A percentile compares a stretch with the other conserved stretches of the same genome.
Conservation (phyloP, 2,797 vertebrate genomes). For the Threskiornis aethiopicus region DNA sequence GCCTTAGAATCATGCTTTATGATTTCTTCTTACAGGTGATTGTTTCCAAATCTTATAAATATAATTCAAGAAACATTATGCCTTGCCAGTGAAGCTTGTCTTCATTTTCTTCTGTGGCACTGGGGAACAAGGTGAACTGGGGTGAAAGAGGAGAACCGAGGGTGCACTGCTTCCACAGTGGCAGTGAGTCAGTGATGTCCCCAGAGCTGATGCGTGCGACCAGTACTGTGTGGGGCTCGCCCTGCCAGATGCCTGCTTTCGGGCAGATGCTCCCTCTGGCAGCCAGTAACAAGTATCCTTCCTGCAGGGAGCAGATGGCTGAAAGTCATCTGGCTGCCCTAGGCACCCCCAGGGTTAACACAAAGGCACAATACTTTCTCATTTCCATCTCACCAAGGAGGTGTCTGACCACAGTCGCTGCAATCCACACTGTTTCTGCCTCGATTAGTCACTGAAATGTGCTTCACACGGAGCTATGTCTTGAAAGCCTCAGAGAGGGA, state of each 20-base stretch:
- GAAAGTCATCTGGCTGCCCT: neutral
- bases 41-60: neutral
- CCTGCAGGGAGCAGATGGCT: neutral
- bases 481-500: neutral
- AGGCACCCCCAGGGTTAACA: neutral
- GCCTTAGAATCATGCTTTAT: neutral
- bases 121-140: neutral
- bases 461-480: neutral
- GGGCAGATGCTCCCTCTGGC: neutral
- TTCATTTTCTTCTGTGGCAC: neutral
- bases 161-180: rapidly evolving
- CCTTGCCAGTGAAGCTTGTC: neutral
- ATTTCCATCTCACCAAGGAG: neutral
- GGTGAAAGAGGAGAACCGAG: neutral
- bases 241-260: neutral
- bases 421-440: neutral
- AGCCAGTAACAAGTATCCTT: neutral
- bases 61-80: neutral
- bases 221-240: neutral
- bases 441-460: neutral
- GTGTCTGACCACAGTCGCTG: neutral
- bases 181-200: neutral
- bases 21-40: neutral
- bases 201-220: neutral
- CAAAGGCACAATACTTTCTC: neutral